Conservation (phyloP, 2,888 invertebrate species). For the Xanthia togata region DNA sequence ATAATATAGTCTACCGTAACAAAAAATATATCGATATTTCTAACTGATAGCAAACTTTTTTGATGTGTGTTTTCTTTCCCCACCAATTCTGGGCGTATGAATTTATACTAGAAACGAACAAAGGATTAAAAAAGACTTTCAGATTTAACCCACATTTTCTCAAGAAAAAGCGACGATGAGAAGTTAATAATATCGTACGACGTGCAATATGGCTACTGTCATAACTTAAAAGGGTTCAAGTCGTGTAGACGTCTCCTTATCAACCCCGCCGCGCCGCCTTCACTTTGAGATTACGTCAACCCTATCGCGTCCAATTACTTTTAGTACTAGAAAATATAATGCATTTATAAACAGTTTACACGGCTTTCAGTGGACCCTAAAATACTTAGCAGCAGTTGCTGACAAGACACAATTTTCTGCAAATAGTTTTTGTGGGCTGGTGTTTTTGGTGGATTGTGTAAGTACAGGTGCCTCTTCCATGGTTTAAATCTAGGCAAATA, state of each 20-base stretch:
- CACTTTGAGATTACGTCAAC: conserved; percentile 30
- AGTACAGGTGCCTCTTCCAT: neutral
- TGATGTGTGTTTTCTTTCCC: too few species aligned
- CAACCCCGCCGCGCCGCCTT: conserved; percentile 1
- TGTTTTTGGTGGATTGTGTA: neutral
- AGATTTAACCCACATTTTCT: neutral
- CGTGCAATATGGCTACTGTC: conserved; percentile 35
- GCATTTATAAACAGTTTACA: conserved; percentile 11
- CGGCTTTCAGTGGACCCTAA: neutral
- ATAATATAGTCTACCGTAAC: too few species aligned
- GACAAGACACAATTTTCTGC: neutral
- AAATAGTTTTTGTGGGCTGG: neutral
- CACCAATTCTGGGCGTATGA: too few species aligned
- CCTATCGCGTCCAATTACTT: conserved; percentile 28
- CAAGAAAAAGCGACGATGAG: conserved; percentile 2
- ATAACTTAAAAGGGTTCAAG: conserved; percentile 44
- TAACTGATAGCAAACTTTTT: too few species aligned
- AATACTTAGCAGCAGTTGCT: neutral
- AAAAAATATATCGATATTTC: too few species aligned
- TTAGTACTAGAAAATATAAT: conserved; percentile 15
- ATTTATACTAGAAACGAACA: too few species aligned
- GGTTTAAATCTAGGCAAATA: neutral
- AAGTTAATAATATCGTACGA: conserved; percentile 19
- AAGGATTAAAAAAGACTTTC: neutral
- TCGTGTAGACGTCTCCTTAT: conserved; percentile 20